Evolutionary conservation across 2,888 invertebrate species (phyloP).

Genomic region (Serrognathus titanus): DNA sequence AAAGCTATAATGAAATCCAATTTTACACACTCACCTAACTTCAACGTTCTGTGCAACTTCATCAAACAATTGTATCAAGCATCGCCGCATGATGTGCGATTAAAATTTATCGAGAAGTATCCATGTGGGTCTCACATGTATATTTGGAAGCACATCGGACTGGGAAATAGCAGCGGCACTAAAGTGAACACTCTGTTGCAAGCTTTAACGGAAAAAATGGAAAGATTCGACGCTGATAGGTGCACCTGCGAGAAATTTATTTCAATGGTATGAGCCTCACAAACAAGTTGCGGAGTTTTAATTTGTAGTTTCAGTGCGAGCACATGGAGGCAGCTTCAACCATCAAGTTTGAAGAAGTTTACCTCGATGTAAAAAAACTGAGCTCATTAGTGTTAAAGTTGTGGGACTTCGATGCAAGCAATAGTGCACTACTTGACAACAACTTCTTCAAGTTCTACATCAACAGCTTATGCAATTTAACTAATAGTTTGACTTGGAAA

Average conservation of each 20-base stretch:
- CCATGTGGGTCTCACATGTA: slow-evolving; percentile 12
- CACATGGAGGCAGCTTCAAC: slow-evolving; percentile 18
- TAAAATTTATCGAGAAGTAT: slow-evolving; percentile 18
- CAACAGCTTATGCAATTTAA: slow-evolving; percentile 27
- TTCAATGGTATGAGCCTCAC: slow-evolving; percentile 18
- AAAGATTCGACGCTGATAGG: slow-evolving; percentile 10
- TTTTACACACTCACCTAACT: slow-evolving; percentile 29
- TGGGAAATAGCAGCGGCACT: slow-evolving; percentile 12
- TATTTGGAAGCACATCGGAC: slow-evolving; percentile 23
- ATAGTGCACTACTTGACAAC: slow-evolving; percentile 16
- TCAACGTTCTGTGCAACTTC: slow-evolving; percentile 27
- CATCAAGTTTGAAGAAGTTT: slow-evolving; percentile 12
- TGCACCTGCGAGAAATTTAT: slow-evolving; percentile 18
- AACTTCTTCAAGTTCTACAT: slow-evolving; percentile 30
- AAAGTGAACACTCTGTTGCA: slow-evolving; percentile 18
- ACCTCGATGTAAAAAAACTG: slow-evolving; percentile 16
- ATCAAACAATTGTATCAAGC: slow-evolving; percentile 25
- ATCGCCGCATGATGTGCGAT: slow-evolving; percentile 20
- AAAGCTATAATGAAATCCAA: slow-evolving; percentile 16
- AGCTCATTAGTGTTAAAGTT: slow-evolving; percentile 10
- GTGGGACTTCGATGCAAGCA: slow-evolving; percentile 22
- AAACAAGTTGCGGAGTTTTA: not conserved
- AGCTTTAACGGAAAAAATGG: slow-evolving; percentile 17
- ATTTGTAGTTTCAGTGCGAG: slow-evolving; percentile 20
- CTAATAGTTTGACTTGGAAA: slow-evolving; percentile 20